phyloP scores from a whole-genome alignment of 1,140 invertebrate species.

The Micrasema minimum region DNA sequence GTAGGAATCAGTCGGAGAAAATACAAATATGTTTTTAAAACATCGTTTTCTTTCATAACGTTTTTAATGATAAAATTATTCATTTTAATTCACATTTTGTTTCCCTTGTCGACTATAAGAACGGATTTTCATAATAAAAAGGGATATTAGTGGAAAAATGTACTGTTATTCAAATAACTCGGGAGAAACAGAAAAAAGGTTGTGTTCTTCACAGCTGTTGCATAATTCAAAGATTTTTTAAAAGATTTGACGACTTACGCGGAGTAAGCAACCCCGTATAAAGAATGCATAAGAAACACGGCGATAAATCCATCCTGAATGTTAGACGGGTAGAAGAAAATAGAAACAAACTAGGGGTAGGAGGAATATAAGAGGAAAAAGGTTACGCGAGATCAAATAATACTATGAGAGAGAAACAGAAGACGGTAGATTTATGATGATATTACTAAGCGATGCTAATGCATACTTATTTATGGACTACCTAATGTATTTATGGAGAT shows the following conservation, averaged over 20 bases:
- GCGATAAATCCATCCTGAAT: constrained; percentile 44
- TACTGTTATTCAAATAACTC: not conserved
- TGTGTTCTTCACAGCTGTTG: not conserved
- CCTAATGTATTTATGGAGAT: no score
- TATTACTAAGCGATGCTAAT: no score
- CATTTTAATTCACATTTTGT: no score
- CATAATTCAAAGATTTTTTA: constrained; percentile 25
- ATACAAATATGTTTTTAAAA: no score
- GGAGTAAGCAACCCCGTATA: constrained; percentile 26
- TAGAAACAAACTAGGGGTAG: not conserved
- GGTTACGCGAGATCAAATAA: constrained; percentile 6
- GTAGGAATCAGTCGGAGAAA: no score
- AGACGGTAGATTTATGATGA: not conserved
- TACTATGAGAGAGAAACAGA: not conserved
- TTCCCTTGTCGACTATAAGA: no score
- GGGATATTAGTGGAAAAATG: not conserved
- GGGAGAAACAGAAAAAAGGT: not conserved
- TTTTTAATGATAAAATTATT: no score
- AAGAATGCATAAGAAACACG: constrained; percentile 48
- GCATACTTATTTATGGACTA: no score
- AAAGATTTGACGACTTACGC: constrained; percentile 18
- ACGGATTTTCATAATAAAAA: no score
- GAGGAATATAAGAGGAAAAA: constrained; percentile 3
- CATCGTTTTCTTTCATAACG: no score
- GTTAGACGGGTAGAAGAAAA: not conserved